These are phyloP conservation scores for Drosophila colorata DNA, from an alignment of 2,888 invertebrate species.

Conservation along the genomic window DNA sequence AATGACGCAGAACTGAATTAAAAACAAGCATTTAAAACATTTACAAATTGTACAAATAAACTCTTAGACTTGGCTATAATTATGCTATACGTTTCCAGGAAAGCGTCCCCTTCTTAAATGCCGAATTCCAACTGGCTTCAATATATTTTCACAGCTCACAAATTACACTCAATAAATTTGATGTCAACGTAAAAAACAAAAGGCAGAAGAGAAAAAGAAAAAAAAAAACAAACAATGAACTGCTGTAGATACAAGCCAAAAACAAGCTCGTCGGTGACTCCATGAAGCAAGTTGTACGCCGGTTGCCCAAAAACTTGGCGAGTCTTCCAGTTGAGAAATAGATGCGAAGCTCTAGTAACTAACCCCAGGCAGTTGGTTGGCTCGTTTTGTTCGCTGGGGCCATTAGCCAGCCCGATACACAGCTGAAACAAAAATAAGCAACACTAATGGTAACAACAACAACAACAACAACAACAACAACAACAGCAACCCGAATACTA, in stretches of 20 bases:
- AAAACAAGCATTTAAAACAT: background rate
- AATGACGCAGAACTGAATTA: background rate
- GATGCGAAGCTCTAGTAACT: slow-evolving; percentile 30
- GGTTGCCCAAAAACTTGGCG: slow-evolving; percentile 22
- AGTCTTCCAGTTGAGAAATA: slow-evolving; percentile 31
- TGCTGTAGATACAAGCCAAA: slow-evolving; percentile 68
- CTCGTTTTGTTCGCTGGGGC: slow-evolving; percentile 39
- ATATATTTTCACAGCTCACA: slow-evolving; percentile 68
- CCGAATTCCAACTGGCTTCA: slow-evolving; percentile 26
- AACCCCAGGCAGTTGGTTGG: slow-evolving; percentile 44
- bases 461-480: slow-evolving; percentile 30
- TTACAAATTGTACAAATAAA: slow-evolving; percentile 1
- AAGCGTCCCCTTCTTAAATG: slow-evolving; percentile 1
- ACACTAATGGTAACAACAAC: slow-evolving; percentile 55
- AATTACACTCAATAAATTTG: slow-evolving; percentile 71
- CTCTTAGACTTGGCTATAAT: background rate
- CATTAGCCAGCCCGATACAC: slow-evolving; percentile 38
- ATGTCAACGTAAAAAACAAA: slow-evolving; percentile 57
- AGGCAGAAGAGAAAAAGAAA: slow-evolving; percentile 10
- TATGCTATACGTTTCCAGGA: background rate
- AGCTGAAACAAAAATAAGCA: slow-evolving; percentile 32
- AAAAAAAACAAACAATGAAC: slow-evolving; percentile 48
- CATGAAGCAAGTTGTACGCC: slow-evolving; percentile 62
- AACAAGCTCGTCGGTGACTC: slow-evolving; percentile 53
- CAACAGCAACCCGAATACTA: slow-evolving; percentile 43